phyloP scores from a whole-genome alignment of 1,140 invertebrate genomes.

The Phymorhynchus buccinoides region DNA sequence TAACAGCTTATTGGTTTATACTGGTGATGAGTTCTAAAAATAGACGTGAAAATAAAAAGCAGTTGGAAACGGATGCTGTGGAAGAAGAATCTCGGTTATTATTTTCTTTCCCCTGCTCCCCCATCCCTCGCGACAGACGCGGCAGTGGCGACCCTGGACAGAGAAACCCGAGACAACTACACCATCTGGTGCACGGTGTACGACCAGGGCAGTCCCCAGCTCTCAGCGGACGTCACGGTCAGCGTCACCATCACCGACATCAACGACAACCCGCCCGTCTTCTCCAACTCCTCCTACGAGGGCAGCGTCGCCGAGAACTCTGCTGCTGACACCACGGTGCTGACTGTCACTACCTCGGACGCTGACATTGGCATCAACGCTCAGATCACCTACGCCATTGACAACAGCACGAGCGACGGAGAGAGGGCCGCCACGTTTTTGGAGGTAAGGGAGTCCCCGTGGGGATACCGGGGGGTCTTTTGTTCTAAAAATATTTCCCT shows the following conservation, averaged over 20 bases:
- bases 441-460: slow-evolving; percentile 79
- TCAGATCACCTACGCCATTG: slow-evolving; percentile 82
- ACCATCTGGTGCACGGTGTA: slow-evolving; percentile 46
- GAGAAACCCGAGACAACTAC: slow-evolving; percentile 53
- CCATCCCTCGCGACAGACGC: slow-evolving; percentile 36
- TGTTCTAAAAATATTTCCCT: too few relatives aligned
- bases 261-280: slow-evolving; percentile 72
- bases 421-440: slow-evolving; percentile 72
- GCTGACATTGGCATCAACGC: slow-evolving; percentile 62
- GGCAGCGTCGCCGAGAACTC: slow-evolving; percentile 89
- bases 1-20: too few relatives aligned
- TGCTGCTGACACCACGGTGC: slow-evolving; percentile 85
- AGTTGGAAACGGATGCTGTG: too few relatives aligned
- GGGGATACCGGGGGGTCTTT: too few relatives aligned
- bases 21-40: too few relatives aligned
- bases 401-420: slow-evolving; percentile 77
- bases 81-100: too few relatives aligned
- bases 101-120: too few relatives aligned
- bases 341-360: slow-evolving; percentile 81
- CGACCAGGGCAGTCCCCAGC: slow-evolving; percentile 51
- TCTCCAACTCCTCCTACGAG: slow-evolving; percentile 72
- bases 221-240: slow-evolving; percentile 50
- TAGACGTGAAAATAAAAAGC: too few relatives aligned
- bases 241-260: slow-evolving; percentile 60
- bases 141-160: slow-evolving; percentile 48